Base-by-base conservation (phyloP, 92 coral and sea anemone genomes). In the Umimayanthus kanabou region DNA sequence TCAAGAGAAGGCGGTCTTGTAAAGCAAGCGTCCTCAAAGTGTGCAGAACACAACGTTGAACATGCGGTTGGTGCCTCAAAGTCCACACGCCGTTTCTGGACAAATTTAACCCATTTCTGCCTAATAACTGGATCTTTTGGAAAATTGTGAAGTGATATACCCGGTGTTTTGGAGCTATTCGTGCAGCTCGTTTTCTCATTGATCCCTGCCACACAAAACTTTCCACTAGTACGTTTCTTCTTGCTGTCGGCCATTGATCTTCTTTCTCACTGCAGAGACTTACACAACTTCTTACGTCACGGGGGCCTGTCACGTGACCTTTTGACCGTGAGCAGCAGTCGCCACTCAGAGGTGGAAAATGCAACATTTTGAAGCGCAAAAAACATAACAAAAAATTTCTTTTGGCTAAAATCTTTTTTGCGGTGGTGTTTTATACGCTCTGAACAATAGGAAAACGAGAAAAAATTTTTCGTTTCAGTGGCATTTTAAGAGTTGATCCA, bases 211-310 rank as follows among this genome's bases (percentile, higher is more conserved):
- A 75, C 50, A 29, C 79, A 39, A 83, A 61, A 57, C 55, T 66
- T 58, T 45, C 80, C 87, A 57, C 77, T 39, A 23, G 16, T 53
- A 11, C 26, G 42, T 16, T 75, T 75, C 79, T 39, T 40, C 43
- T 7, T 15, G 23, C 29, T 37, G 42, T 72, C 43, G n/a, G 22
- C 53, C 79, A 75, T 75, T 47, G 42, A 39, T 39, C 42, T 39
- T 39, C 42, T 39, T 39, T 39, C 2, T 39, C 49, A 43, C 49
- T 43, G 49, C 49, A 43, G 5, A 43, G 8, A 4, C 50, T 8
- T 39, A 75, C 79, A 75, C 79, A 75, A 75, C 53, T 75, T 75
- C 26, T 75, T 75, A 39, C 79, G 25, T 75, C 53, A 75, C 79
- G 22, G 45, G 26, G 40, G 43, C n/a, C 26, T 75, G 79, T 39